Evolutionary conservation across 1,140 invertebrate species (phyloP).

Genomic region (Whitmania pigra): DNA sequence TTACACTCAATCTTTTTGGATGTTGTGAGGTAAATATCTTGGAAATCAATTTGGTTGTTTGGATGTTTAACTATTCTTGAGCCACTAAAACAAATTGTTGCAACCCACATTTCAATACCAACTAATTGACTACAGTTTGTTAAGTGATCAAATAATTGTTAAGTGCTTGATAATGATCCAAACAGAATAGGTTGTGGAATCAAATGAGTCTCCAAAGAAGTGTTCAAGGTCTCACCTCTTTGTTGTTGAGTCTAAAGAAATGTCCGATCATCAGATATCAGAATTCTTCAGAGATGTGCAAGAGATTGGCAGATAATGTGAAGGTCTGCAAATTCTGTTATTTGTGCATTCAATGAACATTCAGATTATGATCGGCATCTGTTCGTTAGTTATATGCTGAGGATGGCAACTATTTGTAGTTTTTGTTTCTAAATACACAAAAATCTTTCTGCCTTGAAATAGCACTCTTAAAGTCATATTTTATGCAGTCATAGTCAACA

Average conservation of each 20-base stretch:
- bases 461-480: too few relatives aligned
- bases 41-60: too few relatives aligned
- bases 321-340: conserved; percentile 33
- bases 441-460: too few relatives aligned
- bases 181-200: conserved; percentile 60
- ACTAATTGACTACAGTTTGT: not conserved
- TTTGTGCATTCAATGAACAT: too few relatives aligned
- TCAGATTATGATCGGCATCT: too few relatives aligned
- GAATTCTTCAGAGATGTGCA: conserved; percentile 68
- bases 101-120: not conserved
- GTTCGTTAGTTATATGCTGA: too few relatives aligned
- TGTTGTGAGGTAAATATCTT: conserved; percentile 39
- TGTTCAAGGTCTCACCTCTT: conserved; percentile 68
- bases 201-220: conserved; percentile 58
- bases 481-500: too few relatives aligned
- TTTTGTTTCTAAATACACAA: too few relatives aligned
- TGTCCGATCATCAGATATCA: conserved; percentile 83
- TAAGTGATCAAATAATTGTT: not conserved
- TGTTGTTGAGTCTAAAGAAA: conserved; percentile 81
- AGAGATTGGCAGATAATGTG: conserved; percentile 62
- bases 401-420: too few relatives aligned
- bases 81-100: too few relatives aligned
- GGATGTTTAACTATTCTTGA: too few relatives aligned
- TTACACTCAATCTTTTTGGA: conserved; percentile 50
- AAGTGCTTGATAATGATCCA: conserved; percentile 14